These are phyloP conservation scores for Alviniconcha marisindica DNA, from an alignment of 1,140 invertebrate genomes.

Conservation along the genomic window DNA sequence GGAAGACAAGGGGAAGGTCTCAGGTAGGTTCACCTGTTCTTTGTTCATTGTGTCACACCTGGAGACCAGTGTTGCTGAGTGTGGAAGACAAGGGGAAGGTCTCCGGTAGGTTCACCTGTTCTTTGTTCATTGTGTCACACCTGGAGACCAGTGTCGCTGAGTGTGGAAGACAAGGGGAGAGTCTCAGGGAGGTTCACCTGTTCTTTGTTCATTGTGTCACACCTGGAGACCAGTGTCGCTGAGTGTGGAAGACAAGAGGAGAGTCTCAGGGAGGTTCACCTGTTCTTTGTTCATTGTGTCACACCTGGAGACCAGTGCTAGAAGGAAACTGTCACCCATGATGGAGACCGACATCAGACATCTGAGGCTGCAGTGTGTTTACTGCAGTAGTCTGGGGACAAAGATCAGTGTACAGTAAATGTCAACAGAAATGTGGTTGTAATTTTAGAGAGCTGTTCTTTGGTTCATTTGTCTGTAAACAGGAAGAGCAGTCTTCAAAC, in stretches of 20 bases:
- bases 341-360: too few species aligned
- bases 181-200: background rate
- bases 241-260: background rate
- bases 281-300: background rate
- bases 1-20: background rate
- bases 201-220: background rate
- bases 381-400: too few species aligned
- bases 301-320: too few species aligned
- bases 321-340: too few species aligned
- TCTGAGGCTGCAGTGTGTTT: too few species aligned
- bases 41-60: background rate
- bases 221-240: background rate
- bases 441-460: too few species aligned
- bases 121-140: background rate
- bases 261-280: background rate
- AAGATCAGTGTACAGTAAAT: too few species aligned
- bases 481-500: too few species aligned
- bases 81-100: background rate
- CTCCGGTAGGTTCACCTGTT: conserved; percentile 5
- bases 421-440: too few species aligned
- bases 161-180: background rate
- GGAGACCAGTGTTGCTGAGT: background rate
- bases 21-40: conserved; percentile 4
- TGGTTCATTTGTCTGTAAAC: too few species aligned
- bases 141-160: background rate